Evolutionary conservation across 2,797 vertebrate genomes (phyloP).

Genomic region (Choloepus didactylus): DNA sequence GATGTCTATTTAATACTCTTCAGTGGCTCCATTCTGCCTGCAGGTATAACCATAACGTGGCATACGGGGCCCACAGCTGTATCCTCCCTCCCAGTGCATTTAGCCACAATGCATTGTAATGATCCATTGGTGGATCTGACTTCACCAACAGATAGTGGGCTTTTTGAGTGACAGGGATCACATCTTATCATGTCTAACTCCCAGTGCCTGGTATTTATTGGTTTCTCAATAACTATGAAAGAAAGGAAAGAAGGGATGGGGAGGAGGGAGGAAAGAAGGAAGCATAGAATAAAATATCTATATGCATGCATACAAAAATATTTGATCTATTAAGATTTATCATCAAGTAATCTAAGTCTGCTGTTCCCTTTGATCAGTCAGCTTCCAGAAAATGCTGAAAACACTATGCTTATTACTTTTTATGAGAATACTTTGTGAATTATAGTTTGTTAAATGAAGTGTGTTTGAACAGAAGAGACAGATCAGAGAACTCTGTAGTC

Average conservation of each 20-base stretch:
- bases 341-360: constrained; percentile 17
- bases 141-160: not conserved
- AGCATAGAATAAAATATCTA: not conserved
- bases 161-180: not conserved
- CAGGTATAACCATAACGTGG: not conserved
- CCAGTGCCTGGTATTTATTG: not conserved
- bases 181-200: not conserved
- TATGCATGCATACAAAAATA: not conserved
- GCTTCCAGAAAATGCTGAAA: not conserved
- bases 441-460: not conserved
- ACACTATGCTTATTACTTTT: not conserved
- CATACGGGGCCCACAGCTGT: not conserved
- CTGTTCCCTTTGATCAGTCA: not conserved
- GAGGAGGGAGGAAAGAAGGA: not conserved
- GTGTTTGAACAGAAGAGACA: not conserved
- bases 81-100: not conserved
- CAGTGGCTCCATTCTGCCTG: not conserved
- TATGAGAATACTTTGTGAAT: constrained; percentile 19
- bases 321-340: not conserved
- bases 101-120: not conserved
- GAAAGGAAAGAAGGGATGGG: not conserved
- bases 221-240: not conserved
- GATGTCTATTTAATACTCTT: not conserved
- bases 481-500: not conserved
- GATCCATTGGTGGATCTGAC: not conserved